A percentile compares a stretch with the other conserved stretches of the same genome.
Evolutionary conservation across 1,140 invertebrate genomes (phyloP).

Genomic region (Drosophila serrata): DNA sequence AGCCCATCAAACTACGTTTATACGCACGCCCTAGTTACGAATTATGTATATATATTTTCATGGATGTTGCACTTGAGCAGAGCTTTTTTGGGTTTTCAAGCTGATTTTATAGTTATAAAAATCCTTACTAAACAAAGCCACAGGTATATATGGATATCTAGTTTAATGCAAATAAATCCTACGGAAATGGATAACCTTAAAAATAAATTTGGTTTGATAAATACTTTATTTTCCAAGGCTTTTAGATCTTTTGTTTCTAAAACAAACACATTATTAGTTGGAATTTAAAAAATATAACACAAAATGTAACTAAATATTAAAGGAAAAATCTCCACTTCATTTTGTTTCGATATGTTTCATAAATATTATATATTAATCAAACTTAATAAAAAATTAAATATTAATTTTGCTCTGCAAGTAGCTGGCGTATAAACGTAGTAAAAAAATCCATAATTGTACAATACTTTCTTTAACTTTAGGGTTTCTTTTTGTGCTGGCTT

Average conservation of each 20-base stretch:
- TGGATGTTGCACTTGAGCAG: slow-evolving; percentile 7
- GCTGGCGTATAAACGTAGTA: slow-evolving; percentile 32
- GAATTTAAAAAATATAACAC: no score
- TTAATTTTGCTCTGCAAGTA: background rate
- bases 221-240: background rate
- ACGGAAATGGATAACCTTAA: no score
- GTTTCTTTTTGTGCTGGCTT: slow-evolving; percentile 18
- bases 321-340: fast-evolving
- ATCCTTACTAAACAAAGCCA: background rate
- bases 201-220: background rate
- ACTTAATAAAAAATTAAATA: no score
- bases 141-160: background rate
- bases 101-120: background rate
- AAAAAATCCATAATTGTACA: slow-evolving; percentile 3
- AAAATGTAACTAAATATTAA: background rate
- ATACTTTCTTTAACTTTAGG: background rate
- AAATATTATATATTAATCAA: no score
- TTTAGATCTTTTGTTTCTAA: background rate
- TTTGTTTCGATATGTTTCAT: background rate
- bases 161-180: no score
- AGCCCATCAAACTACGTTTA: slow-evolving; percentile 30
- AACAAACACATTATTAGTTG: background rate
- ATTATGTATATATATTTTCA: background rate
- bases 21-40: slow-evolving; percentile 22
- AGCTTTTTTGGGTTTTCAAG: background rate